These are phyloP conservation scores for Papilio polyxenes DNA, from an alignment of 1,140 invertebrate species.

Conservation along the genomic window DNA sequence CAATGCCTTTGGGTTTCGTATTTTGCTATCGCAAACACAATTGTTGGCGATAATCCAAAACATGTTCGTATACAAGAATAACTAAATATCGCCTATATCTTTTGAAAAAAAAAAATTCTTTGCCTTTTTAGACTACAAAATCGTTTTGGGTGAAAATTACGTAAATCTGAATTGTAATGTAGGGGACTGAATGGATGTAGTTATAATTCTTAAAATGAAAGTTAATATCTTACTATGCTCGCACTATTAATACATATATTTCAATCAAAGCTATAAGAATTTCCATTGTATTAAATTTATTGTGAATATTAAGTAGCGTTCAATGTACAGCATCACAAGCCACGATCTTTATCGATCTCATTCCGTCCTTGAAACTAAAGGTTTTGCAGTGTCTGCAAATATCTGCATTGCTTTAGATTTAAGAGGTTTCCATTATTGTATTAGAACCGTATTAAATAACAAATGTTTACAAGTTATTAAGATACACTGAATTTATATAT, in stretches of 20 bases:
- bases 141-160: background rate
- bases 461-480: background rate
- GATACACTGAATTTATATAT: background rate
- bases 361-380: conserved; percentile 12
- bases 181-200: background rate
- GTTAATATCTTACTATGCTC: background rate
- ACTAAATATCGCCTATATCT: background rate
- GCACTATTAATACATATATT: background rate
- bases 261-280: background rate
- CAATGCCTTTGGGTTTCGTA: background rate
- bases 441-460: background rate
- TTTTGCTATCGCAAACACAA: background rate
- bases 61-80: background rate
- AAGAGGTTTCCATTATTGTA: background rate
- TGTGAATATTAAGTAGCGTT: background rate
- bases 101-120: background rate
- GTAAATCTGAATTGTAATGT: background rate
- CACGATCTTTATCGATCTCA: conserved; percentile 11
- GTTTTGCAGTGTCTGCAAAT: background rate
- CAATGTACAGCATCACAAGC: background rate
- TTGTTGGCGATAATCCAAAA: background rate
- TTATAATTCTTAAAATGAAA: background rate
- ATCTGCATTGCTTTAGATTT: background rate
- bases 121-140: background rate
- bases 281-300: background rate